phyloP scores from a whole-genome alignment of 2,113 vertebrate genomes.

The Motacilla alba region DNA sequence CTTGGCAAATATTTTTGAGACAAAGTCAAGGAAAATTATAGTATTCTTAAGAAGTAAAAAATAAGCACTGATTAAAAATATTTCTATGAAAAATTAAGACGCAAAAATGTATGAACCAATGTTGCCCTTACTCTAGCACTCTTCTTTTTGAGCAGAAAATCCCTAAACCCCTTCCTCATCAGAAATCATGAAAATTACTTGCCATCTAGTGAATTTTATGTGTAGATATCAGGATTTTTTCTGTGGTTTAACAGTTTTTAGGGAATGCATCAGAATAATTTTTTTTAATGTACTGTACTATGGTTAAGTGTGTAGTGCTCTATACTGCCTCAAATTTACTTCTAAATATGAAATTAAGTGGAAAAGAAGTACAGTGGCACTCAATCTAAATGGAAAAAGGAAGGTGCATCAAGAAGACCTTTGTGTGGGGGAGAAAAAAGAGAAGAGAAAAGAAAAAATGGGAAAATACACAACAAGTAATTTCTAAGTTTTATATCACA shows the following conservation, averaged over 20 bases:
- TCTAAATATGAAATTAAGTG: not conserved
- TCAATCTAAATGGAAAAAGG: not conserved
- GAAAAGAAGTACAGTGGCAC: not conserved
- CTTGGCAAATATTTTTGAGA: not conserved
- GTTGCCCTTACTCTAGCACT: not conserved
- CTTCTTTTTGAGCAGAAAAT: not conserved
- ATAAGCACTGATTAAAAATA: not conserved
- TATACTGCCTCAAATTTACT: not conserved
- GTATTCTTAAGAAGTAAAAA: not conserved
- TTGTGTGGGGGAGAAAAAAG: fast-evolving
- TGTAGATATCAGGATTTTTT: not conserved
- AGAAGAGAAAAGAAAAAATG: not conserved
- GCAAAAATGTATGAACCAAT: not conserved
- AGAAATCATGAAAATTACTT: not conserved
- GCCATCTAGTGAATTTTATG: not conserved
- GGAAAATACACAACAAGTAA: not conserved
- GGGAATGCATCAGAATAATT: not conserved
- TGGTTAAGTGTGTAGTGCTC: not conserved
- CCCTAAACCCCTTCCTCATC: fast-evolving
- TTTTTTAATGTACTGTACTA: not conserved
- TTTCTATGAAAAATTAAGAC: not conserved
- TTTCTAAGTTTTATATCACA: not conserved
- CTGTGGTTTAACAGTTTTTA: not conserved
- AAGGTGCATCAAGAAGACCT: not conserved
- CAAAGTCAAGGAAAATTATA: not conserved